Base-by-base conservation (phyloP, 1,140 invertebrate species). In the Samia ricini region DNA sequence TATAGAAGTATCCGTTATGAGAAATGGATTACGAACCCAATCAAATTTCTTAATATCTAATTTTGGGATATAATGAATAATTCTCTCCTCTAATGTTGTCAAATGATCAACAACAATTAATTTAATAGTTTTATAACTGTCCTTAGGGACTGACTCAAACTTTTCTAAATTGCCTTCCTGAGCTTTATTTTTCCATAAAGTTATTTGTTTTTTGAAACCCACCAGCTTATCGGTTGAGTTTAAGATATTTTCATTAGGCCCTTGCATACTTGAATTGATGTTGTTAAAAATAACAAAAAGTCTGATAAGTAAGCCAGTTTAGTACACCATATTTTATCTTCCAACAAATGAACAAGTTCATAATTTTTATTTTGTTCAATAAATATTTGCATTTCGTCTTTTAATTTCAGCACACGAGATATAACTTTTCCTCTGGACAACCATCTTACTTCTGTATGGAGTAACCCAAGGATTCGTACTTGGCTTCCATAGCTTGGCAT, bases 361-460 rank as follows among this genome's bases (percentile, higher is more conserved):
- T 71, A 58, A 26, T 64, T 52, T 26, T 26, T 26, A 26, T 26
- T 26, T 26, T 26, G 26, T 26, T 26, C 62, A n/a, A 58, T 24
- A 71, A 68, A 68, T 61, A 71, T 63, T 24, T 54, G 51, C 56
- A 73, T 42, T 36, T 71, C 64, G 51, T 59, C 68, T 61, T 64
- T 63, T 15, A 72, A 57, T 65, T 76, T 66, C 42, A 62, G 70
- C 24, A 78, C 64, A 48, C 71, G 64, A 36, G 10, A 22, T 59
- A 79, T 15, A 57, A 77, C 65, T 50, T 77, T 77, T 21, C 72
- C 79, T 71, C 67, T 77, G 18, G 74, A 79, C 18, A 76, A 58
- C 71, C 76, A 77, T 19, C 68, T 33, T 15, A 57, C 61, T 60
- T 67, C 61, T 21, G 68, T 66, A 23, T 66, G 63, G 21, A 75